These are phyloP conservation scores for Syritta pipiens DNA, from an alignment of 2,888 invertebrate species.

Conservation along the genomic window DNA sequence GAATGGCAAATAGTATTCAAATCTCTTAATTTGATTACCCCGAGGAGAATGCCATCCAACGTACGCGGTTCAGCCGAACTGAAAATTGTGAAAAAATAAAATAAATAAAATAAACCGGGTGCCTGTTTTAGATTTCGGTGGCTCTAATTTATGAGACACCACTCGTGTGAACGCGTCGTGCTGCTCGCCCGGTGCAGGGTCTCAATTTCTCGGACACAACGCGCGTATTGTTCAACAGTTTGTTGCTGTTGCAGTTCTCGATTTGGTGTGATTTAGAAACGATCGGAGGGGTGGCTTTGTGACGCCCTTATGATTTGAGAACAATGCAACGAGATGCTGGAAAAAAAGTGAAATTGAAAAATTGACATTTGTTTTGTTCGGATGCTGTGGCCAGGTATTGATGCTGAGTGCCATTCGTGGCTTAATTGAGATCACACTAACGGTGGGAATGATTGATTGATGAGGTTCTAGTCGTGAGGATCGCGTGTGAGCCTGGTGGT, in stretches of 20 bases:
- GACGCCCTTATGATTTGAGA: constrained; percentile 44
- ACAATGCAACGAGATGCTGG: too few relatives aligned
- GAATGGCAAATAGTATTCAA: constrained; percentile 53
- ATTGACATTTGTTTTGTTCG: not conserved
- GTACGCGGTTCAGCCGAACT: constrained; percentile 8
- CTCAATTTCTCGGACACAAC: constrained; percentile 30
- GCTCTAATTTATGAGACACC: constrained; percentile 59
- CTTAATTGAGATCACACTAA: constrained; percentile 7
- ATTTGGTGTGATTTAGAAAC: constrained; percentile 35
- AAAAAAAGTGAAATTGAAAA: too few relatives aligned
- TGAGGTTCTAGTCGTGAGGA: too few relatives aligned
- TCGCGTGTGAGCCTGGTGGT: too few relatives aligned
- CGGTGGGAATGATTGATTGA: constrained; percentile 7
- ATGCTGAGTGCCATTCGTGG: not conserved
- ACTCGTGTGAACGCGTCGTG: constrained; percentile 53
- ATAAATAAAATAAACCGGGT: too few relatives aligned
- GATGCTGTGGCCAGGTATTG: not conserved
- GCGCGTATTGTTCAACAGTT: constrained; percentile 37
- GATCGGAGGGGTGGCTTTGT: not conserved
- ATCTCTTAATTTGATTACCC: constrained; percentile 59
- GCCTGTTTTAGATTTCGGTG: too few relatives aligned
- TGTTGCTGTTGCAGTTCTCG: constrained; percentile 32
- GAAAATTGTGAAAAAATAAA: too few relatives aligned
- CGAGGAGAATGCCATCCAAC: constrained; percentile 11
- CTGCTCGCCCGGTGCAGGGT: constrained; percentile 13